Evolutionary conservation across 1,140 invertebrate genomes (phyloP).

Genomic region (Musca vetustissima): DNA sequence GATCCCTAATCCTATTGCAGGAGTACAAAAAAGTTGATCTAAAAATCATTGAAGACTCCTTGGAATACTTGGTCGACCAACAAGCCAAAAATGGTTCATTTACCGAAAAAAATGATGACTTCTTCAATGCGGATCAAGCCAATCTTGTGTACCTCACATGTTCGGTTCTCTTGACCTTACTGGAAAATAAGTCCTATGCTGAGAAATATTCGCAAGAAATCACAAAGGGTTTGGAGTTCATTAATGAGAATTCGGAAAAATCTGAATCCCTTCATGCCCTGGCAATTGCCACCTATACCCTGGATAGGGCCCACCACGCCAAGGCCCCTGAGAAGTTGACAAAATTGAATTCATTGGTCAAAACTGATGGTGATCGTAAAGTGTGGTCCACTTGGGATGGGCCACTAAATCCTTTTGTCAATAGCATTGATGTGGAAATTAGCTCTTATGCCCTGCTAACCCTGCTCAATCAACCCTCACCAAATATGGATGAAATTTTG

Average conservation of each 20-base stretch:
- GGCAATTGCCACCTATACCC: constrained; percentile 72
- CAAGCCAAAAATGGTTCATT: constrained; percentile 86
- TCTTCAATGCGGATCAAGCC: constrained; percentile 65
- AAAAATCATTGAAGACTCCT: constrained; percentile 68
- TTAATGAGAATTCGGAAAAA: constrained; percentile 59
- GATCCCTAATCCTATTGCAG: constrained; percentile 81
- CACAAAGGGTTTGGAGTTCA: constrained; percentile 56
- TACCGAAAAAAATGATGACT: constrained; percentile 72
- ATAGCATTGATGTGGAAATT: constrained; percentile 70
- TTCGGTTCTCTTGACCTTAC: constrained; percentile 78
- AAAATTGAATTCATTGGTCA: constrained; percentile 35
- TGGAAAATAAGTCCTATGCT: constrained; percentile 62
- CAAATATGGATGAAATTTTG: constrained; percentile 54
- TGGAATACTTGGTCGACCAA: constrained; percentile 75
- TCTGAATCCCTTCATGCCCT: constrained; percentile 70
- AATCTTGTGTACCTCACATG: constrained; percentile 63
- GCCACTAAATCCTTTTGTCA: constrained; percentile 63
- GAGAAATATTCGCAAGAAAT: constrained; percentile 29
- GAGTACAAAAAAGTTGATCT: constrained; percentile 79
- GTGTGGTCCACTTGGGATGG: constrained; percentile 59
- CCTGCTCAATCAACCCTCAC: constrained; percentile 61
- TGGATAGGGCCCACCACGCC: constrained; percentile 72
- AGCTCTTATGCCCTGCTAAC: constrained; percentile 74
- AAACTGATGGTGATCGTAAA: constrained; percentile 43
- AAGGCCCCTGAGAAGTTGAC: constrained; percentile 35